Evolutionary conservation across 2,113 vertebrate species (phyloP), one percentile per base, ranked within the genome.

Genomic region (Takifugu flavidus): DNA sequence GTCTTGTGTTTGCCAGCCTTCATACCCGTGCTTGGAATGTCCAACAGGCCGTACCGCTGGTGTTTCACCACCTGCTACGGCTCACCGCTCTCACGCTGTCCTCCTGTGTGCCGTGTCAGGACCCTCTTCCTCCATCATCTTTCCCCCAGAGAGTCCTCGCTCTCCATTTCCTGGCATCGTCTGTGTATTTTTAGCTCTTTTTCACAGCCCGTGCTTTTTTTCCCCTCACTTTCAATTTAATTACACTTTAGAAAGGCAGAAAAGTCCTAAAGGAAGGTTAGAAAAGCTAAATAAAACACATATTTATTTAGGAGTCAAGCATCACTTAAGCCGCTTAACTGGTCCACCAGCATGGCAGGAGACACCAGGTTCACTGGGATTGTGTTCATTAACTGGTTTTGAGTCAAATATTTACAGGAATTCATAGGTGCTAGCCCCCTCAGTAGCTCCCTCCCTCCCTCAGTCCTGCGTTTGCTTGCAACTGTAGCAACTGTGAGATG

Each of bases 1-100:
- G 0, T 4, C 56, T 42, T 51, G 50, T 81, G 76, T 76, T 72
- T 79, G 62, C 49, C 34, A 3, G 49, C 49, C 26, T 58, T 52
- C n/a, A 10, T 15, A 0, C 50, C 57, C 25, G 44, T 15, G 63
- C 53, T 56, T 53, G 12, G n/a, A 59, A 53, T 28, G 34, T 26
- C 62, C 15, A 14, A 29, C 70, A 78, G 77, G 81, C 77, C 79
- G 80, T 78, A 49, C 59, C 28, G 2, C 29, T 43, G 51, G 55
- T 65, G 60, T 59, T 57, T 68, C 53, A 70, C 59, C 58, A 74
- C 57, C 63, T 80, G 67, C 53, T 28, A 3, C 6, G 50, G 34
- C 34, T 65, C 13, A 1, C 34, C 43, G 61, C 62, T 53, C 25
- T 34, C 14, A 39, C 63, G 58, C 60, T 53, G 46, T 25, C 59